Conservation (phyloP, 1,140 invertebrate genomes). For the Drosophila pachea region DNA sequence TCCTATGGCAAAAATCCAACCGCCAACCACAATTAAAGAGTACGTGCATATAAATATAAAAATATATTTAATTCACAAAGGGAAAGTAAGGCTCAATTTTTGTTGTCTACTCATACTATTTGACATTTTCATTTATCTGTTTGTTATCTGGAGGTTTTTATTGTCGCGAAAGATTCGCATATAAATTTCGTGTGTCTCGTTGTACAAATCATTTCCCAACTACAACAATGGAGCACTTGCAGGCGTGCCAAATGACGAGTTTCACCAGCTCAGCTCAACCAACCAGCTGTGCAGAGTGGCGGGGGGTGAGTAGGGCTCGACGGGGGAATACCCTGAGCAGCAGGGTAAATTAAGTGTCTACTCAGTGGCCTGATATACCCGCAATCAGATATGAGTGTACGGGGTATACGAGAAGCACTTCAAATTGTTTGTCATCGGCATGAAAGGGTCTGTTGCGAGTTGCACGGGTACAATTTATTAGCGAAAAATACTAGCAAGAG, state of each 20-base stretch:
- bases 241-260: constrained; percentile 29
- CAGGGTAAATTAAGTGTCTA: not conserved
- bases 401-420: constrained; percentile 21
- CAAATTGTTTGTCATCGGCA: constrained; percentile 50
- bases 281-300: not conserved
- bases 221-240: constrained; percentile 56
- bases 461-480: constrained; percentile 55
- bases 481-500: constrained; percentile 46
- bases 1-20: constrained; percentile 18
- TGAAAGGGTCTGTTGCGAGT: constrained; percentile 31
- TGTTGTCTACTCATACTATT: constrained; percentile 49
- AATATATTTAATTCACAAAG: constrained; percentile 24
- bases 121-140: constrained; percentile 37
- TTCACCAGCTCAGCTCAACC: constrained; percentile 28
- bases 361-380: too few species aligned
- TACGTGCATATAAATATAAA: constrained; percentile 13
- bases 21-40: constrained; percentile 19
- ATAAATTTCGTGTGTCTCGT: constrained; percentile 51
- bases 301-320: not conserved
- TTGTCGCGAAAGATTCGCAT: constrained; percentile 45
- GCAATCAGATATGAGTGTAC: not conserved
- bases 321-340: not conserved
- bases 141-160: constrained; percentile 39
- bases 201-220: constrained; percentile 56
- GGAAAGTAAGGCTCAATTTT: constrained; percentile 53